A percentile compares a stretch with the other conserved stretches of the same genome.
Conservation (phyloP, 2,797 vertebrate species). For the Manis pentadactyla region DNA sequence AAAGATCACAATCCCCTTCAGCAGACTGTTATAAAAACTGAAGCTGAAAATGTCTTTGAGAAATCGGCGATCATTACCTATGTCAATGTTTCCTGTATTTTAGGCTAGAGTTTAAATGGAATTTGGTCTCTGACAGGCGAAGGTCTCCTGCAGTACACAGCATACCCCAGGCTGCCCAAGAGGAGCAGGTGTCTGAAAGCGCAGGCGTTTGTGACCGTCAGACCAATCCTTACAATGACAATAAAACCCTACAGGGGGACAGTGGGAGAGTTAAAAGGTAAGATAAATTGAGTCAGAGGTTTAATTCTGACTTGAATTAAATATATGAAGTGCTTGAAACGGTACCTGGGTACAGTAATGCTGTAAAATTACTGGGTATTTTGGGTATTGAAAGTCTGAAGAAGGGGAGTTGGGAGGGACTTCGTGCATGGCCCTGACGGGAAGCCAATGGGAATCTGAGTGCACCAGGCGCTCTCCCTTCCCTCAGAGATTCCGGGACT, state of each 20-base stretch:
- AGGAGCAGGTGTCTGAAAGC: not conserved
- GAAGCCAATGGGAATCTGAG: not conserved
- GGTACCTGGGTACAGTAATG: not conserved
- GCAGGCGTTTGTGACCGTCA: not conserved
- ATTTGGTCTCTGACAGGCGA: not conserved
- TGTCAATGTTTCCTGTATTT: not conserved
- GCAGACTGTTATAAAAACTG: not conserved
- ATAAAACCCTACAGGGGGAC: not conserved
- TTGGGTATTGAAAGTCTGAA: not conserved
- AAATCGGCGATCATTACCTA: not conserved
- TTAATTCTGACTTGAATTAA: slow-evolving; percentile 1
- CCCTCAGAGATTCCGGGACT: not conserved
- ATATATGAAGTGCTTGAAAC: not conserved
- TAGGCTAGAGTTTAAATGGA: not conserved
- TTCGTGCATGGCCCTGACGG: rapidly evolving
- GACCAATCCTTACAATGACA: not conserved
- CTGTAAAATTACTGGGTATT: not conserved
- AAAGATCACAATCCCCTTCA: not conserved
- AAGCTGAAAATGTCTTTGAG: not conserved
- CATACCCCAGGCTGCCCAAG: not conserved
- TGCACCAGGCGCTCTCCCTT: not conserved
- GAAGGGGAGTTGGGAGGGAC: not conserved
- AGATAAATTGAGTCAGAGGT: not conserved
- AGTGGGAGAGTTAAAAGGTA: not conserved
- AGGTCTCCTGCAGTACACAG: not conserved